Evolutionary conservation across 1,140 invertebrate genomes (phyloP), one percentile per base, ranked within the genome.

Genomic region (Pteromalus puparum): DNA sequence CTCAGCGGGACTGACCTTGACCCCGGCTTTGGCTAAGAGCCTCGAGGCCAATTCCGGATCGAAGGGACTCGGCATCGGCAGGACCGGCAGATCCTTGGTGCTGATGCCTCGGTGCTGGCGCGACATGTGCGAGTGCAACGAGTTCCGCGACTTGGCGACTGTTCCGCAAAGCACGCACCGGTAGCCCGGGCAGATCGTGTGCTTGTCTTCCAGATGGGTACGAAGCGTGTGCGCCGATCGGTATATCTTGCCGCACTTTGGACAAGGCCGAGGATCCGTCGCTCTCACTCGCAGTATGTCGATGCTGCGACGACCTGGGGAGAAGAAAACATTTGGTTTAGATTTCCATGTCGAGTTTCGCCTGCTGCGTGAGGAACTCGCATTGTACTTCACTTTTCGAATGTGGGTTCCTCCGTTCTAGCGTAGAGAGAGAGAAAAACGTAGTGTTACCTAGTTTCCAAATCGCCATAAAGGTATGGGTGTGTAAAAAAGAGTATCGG

Each of bases 181-280:
- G 89, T 98, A 98, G 42, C 97, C 97, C 1, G 97, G 97, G 90
- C 97, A 98, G 87, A 98, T 95, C 6, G 97, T 98, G 91, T 98
- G 97, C 90, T 98, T 98, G 90, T 98, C 97, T 91, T 98, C 97
- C 82, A 98, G 93, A 93, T 98, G 97, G 6, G 97, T 98, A 73
- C 97, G 94, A 83, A 98, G 93, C 0, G 97, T 98, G 90, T 98
- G 97, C 2, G 97, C 97, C 7, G 97, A 97, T 34, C 97, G 94
- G 91, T 98, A 98, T 90, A 98, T 98, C 93, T 98, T 98, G 2
- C 97, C 97, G 91, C 97, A 98, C 91, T 98, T 97, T 12, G 97
- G 97, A 92, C 97, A 98, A 0, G 97, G 97, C 38, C 97, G 94
- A 0, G 97, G 97, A 93, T 98, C 97, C 21, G 97, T 98, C 0